These are phyloP conservation scores for Tachina lurida DNA, from an alignment of 2,888 invertebrate genomes.

Conservation along the genomic window DNA sequence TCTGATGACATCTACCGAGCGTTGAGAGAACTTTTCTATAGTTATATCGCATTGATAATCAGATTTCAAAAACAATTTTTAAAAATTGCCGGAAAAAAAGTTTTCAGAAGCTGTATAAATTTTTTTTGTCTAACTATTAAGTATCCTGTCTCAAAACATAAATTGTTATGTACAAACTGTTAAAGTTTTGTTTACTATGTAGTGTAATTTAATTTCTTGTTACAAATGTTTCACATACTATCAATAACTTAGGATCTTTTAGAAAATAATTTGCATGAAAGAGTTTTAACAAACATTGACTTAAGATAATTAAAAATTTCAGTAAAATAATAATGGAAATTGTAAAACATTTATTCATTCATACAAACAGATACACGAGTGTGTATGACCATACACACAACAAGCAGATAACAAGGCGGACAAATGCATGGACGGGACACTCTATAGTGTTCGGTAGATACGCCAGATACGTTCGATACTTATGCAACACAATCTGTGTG, in stretches of 20 bases:
- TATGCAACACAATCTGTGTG: slow-evolving; percentile 59
- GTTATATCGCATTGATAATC: too few species aligned
- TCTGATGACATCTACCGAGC: too few species aligned
- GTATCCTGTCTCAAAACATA: background rate
- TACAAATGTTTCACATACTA: background rate
- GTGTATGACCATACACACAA: background rate
- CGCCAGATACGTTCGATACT: slow-evolving; percentile 31
- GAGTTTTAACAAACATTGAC: slow-evolving; percentile 28
- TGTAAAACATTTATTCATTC: slow-evolving; percentile 27
- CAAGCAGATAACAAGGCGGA: background rate
- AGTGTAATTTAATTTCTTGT: background rate
- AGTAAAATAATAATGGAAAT: slow-evolving; percentile 38
- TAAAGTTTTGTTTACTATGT: too few species aligned
- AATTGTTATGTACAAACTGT: too few species aligned
- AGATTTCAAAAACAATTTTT: too few species aligned
- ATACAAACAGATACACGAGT: slow-evolving; percentile 18
- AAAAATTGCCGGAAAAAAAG: background rate
- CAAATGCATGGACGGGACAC: slow-evolving; percentile 21
- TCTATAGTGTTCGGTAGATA: slow-evolving; percentile 26
- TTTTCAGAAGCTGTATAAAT: background rate
- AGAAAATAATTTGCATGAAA: slow-evolving; percentile 34
- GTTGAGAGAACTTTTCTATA: too few species aligned
- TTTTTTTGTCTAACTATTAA: background rate
- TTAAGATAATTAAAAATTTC: slow-evolving; percentile 7
- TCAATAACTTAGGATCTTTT: background rate